Percentiles rank a stretch among this genome's conserved stretches.
Evolutionary conservation across 2,888 invertebrate genomes (phyloP).

Genomic region (Mesorhabditis belari): DNA sequence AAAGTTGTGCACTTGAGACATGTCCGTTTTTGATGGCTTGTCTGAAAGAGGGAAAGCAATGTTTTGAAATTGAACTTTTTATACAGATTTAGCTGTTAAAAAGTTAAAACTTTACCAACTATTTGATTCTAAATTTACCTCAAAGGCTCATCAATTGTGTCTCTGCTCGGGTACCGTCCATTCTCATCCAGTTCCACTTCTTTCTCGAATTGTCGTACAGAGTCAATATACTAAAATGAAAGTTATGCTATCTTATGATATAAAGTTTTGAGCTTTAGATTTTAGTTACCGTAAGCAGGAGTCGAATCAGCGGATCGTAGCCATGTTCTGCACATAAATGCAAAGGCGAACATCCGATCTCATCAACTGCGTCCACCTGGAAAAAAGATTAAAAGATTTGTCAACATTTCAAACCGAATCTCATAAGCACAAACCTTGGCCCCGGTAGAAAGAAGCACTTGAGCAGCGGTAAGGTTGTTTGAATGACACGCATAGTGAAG

Average conservation of each 20-base stretch:
- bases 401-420: conserved; percentile 5
- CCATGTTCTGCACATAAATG: conserved; percentile 76
- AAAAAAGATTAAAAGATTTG: conserved; percentile 13
- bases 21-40: conserved; percentile 31
- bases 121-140: too few relatives aligned
- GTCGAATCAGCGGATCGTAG: conserved; percentile 44
- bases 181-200: conserved; percentile 20
- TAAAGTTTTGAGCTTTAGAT: not conserved
- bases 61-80: too few relatives aligned
- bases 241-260: not conserved
- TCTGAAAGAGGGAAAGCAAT: not conserved
- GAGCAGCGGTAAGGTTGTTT: conserved; percentile 69
- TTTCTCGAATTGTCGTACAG: conserved; percentile 30
- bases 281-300: conserved; percentile 37
- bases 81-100: too few relatives aligned
- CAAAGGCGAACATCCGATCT: conserved; percentile 79
- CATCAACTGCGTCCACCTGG: conserved; percentile 65
- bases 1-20: conserved; percentile 61
- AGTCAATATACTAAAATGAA: conserved; percentile 29
- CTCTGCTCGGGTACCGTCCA: conserved; percentile 45
- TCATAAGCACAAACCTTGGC: conserved; percentile 32
- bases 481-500: conserved; percentile 89
- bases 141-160: conserved; percentile 70
- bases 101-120: too few relatives aligned
- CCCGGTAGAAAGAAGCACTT: conserved; percentile 69